These are phyloP conservation scores for Psittacula cyanocephala DNA, from an alignment of 2,113 vertebrate genomes.

Conservation along the genomic window DNA sequence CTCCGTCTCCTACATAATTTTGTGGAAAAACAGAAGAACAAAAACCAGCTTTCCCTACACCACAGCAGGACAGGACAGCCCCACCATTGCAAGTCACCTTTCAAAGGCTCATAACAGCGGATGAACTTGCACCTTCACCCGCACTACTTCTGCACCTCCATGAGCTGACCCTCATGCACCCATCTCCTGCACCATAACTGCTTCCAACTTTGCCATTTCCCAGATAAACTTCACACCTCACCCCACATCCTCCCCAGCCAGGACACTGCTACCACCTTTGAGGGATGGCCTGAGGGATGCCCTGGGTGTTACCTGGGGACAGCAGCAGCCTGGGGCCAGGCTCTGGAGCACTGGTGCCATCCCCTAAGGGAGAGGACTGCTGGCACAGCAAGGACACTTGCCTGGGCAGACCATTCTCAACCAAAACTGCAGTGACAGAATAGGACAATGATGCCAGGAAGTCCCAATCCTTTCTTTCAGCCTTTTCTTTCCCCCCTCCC, in stretches of 20 bases:
- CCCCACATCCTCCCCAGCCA: background rate
- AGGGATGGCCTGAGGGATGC: background rate
- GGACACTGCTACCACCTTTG: background rate
- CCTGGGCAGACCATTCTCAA: background rate
- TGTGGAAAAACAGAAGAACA: background rate
- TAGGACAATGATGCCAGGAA: background rate
- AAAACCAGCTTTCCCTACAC: background rate
- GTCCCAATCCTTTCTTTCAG: background rate
- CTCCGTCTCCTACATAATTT: background rate
- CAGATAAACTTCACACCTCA: background rate
- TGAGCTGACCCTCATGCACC: fast-evolving
- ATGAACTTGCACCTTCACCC: background rate
- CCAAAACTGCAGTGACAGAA: background rate
- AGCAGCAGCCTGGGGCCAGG: background rate
- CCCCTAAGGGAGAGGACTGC: background rate
- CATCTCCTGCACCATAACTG: fast-evolving
- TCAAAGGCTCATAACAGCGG: fast-evolving
- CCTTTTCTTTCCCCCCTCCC: background rate
- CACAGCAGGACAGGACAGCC: background rate
- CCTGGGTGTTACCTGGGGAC: background rate
- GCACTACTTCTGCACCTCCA: background rate
- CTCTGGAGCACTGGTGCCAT: constrained; percentile 18
- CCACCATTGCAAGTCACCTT: background rate
- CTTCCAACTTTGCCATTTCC: background rate
- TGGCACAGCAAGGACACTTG: background rate